Evolutionary conservation across 2,797 vertebrate species (phyloP).

Genomic region (Valencia hispanica): DNA sequence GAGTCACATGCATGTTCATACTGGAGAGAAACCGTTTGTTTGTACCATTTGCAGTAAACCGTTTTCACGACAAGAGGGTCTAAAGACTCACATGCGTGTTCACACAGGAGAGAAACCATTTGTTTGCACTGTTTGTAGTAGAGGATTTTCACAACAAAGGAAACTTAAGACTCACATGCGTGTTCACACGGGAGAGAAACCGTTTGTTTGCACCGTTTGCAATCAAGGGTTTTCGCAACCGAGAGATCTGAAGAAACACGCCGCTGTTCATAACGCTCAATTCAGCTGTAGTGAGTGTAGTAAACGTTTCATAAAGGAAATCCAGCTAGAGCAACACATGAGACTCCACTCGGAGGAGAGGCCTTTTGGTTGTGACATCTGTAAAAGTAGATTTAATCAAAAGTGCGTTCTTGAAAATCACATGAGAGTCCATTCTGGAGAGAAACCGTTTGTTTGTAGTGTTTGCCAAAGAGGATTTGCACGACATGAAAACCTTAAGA

Average conservation of each 20-base stretch:
- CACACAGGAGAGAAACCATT: constrained; percentile 13
- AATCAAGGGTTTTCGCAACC: background rate
- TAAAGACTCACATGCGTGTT: constrained; percentile 23
- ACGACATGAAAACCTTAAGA: background rate
- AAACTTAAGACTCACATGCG: constrained; percentile 6
- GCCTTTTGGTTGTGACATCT: background rate
- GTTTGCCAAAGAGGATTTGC: background rate
- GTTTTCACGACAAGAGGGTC: constrained; percentile 16
- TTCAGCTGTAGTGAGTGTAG: background rate
- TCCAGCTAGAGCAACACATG: background rate
- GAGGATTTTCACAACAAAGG: constrained; percentile 2
- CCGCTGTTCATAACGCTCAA: background rate
- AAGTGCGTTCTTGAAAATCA: constrained; percentile 7
- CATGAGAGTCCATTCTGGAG: background rate
- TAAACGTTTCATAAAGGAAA: background rate
- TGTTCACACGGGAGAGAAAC: background rate
- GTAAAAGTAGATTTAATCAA: background rate
- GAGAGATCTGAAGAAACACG: constrained; percentile 2
- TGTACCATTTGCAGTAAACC: constrained; percentile 9
- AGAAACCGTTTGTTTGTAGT: background rate
- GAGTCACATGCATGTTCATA: constrained; percentile 11
- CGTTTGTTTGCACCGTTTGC: background rate
- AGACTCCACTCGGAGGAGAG: background rate
- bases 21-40: constrained; percentile 19
- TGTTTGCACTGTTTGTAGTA: background rate